phyloP scores from a whole-genome alignment of 2,113 vertebrate species.

The Empidonax traillii region DNA sequence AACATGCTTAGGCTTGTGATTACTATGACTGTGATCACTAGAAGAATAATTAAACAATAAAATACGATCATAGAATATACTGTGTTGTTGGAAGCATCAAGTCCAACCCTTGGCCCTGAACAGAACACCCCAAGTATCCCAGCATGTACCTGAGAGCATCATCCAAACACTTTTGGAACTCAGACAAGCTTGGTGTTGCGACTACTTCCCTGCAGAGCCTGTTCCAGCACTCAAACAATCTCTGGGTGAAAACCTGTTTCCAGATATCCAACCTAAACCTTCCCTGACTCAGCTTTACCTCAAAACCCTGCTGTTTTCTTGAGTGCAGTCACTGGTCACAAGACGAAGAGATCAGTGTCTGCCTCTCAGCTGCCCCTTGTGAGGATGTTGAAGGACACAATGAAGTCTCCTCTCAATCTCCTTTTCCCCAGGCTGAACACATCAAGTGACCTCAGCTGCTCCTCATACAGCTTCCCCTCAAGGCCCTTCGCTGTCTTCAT shows the following conservation, averaged over 20 bases:
- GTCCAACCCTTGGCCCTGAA: fast-evolving
- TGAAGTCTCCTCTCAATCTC: neutral
- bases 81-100: neutral
- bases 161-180: neutral
- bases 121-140: no score
- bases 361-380: neutral
- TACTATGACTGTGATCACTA: neutral
- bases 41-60: neutral
- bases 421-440: neutral
- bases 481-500: neutral
- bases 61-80: neutral
- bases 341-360: no score
- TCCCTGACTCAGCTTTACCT: neutral
- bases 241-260: neutral
- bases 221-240: neutral
- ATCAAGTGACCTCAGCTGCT: neutral
- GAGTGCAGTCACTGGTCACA: no score
- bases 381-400: neutral
- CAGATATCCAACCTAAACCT: neutral
- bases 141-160: neutral
- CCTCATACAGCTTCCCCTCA: fast-evolving
- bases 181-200: neutral
- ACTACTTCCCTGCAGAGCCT: neutral
- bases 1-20: neutral
- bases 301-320: neutral